Evolutionary conservation across 2,888 invertebrate species (phyloP).

Genomic region (Pollenia angustigena): DNA sequence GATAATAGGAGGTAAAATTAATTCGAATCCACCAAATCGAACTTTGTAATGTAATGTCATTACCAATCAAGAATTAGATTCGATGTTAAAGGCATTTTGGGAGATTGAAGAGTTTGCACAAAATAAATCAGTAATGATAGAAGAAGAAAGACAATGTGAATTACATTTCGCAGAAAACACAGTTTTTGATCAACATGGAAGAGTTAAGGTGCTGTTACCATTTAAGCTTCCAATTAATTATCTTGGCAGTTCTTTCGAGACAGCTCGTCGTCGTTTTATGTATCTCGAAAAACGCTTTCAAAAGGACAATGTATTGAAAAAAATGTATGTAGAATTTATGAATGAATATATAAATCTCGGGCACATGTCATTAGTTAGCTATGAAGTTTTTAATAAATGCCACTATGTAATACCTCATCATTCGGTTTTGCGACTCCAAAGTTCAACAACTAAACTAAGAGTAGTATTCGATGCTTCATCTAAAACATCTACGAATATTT

Average conservation of each 20-base stretch:
- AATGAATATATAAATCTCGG: slow-evolving; percentile 29
- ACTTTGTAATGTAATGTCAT: background rate
- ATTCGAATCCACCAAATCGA: background rate
- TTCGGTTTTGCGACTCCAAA: background rate
- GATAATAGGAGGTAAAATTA: slow-evolving; percentile 28
- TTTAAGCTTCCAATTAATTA: slow-evolving; percentile 6
- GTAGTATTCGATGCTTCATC: slow-evolving; percentile 45
- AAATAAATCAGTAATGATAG: background rate
- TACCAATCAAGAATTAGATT: background rate
- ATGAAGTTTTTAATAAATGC: slow-evolving; percentile 3
- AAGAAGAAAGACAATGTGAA: slow-evolving; percentile 33
- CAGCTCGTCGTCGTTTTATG: slow-evolving; percentile 34
- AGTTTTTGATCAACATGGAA: background rate
- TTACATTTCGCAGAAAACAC: slow-evolving; percentile 7
- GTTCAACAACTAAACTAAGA: slow-evolving; percentile 14
- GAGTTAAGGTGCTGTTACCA: slow-evolving; percentile 25
- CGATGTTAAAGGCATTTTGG: slow-evolving; percentile 37
- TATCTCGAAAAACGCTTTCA: slow-evolving; percentile 5
- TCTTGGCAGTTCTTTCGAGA: slow-evolving; percentile 23
- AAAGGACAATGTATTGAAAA: background rate
- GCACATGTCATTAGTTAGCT: slow-evolving; percentile 21
- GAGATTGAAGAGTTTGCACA: slow-evolving; percentile 34
- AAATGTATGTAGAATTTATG: slow-evolving; percentile 38
- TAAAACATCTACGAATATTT: background rate
- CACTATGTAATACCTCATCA: slow-evolving; percentile 48